These are phyloP conservation scores for Nansenia antarctica DNA, from an alignment of 2,113 vertebrate genomes.

Conservation along the genomic window DNA sequence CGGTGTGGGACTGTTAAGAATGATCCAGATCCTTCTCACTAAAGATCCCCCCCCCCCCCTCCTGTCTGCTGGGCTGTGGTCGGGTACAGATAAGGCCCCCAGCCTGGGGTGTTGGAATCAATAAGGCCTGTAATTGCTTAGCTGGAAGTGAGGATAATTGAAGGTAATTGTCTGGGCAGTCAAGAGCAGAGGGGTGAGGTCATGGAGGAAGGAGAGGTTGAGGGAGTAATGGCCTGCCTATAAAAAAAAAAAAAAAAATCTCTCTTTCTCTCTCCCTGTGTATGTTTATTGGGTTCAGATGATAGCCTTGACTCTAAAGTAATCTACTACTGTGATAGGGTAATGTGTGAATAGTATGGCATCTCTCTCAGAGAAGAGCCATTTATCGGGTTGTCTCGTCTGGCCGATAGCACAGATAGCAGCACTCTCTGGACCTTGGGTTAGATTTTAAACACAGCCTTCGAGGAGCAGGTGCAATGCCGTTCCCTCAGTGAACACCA, in stretches of 20 bases:
- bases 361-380: background rate
- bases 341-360: background rate
- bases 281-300: background rate
- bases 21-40: background rate
- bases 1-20: background rate
- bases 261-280: background rate
- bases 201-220: conserved; percentile 24
- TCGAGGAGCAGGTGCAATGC: background rate
- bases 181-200: conserved; percentile 42
- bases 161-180: conserved; percentile 66
- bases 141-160: conserved; percentile 74
- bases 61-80: conserved; percentile 36
- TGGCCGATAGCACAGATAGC: background rate
- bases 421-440: background rate
- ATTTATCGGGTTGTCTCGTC: background rate
- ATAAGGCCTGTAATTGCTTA: conserved; percentile 71
- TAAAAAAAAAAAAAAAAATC: no score
- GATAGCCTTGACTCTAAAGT: no score
- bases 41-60: background rate
- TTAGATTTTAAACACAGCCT: background rate
- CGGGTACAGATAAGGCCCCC: conserved; percentile 58
- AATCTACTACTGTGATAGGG: no score
- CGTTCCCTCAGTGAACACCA: conserved; percentile 16
- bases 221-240: conserved; percentile 5
- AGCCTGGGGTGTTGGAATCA: conserved; percentile 61